Evolutionary conservation across 2,888 invertebrate genomes (phyloP).

Genomic region (Syritta pipiens): DNA sequence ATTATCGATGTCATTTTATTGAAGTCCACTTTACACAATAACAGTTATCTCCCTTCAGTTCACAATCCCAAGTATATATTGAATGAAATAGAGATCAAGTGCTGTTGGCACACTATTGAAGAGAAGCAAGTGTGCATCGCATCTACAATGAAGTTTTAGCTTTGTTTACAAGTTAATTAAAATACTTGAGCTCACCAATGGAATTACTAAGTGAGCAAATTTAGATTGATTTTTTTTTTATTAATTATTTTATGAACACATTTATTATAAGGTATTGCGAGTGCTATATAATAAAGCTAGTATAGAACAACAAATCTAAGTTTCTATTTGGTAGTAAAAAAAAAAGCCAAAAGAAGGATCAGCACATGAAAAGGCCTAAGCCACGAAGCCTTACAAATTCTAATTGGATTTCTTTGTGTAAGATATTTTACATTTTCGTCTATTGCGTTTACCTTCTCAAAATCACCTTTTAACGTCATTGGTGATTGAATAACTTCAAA

Average conservation of each 20-base stretch:
- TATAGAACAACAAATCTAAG: too few relatives aligned
- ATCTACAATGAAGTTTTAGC: too few relatives aligned
- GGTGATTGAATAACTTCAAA: slow-evolving; percentile 55
- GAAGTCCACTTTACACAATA: slow-evolving; percentile 17
- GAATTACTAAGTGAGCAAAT: too few relatives aligned
- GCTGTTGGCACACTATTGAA: slow-evolving; percentile 36
- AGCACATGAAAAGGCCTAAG: slow-evolving; percentile 8
- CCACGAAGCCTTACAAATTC: slow-evolving; percentile 35
- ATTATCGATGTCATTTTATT: slow-evolving; percentile 28
- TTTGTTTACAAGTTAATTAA: too few relatives aligned
- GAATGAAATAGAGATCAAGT: slow-evolving; percentile 46
- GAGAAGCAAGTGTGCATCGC: slow-evolving; percentile 43
- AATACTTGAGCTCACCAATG: too few relatives aligned
- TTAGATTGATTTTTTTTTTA: too few relatives aligned
- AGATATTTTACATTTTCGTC: slow-evolving; percentile 26
- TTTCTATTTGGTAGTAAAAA: too few relatives aligned
- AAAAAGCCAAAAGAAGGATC: too few relatives aligned
- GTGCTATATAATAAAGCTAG: too few relatives aligned
- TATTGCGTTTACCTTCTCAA: slow-evolving; percentile 31
- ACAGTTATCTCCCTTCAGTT: slow-evolving; percentile 24
- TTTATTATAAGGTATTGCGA: too few relatives aligned
- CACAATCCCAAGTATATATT: slow-evolving; percentile 29
- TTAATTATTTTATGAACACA: too few relatives aligned
- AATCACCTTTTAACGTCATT: slow-evolving; percentile 56
- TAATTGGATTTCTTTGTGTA: slow-evolving; percentile 47